Evolutionary conservation across 1,140 invertebrate genomes (phyloP).

Genomic region (Pseudoatta argentina): DNA sequence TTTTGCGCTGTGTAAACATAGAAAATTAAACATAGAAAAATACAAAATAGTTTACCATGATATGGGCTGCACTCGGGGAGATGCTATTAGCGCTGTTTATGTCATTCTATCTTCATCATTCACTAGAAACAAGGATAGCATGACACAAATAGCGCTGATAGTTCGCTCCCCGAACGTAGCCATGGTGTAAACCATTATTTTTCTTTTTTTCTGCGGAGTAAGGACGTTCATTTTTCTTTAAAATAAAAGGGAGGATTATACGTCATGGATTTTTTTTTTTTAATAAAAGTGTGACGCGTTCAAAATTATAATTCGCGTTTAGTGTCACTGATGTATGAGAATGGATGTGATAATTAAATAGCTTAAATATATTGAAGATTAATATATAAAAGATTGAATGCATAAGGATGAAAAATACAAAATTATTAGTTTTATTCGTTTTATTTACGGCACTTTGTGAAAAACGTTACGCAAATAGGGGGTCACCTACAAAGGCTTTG

Average conservation of each 20-base stretch:
- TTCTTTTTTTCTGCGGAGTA: neutral
- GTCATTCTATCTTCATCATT: too few relatives aligned
- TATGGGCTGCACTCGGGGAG: too few relatives aligned
- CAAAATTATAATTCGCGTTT: slow-evolving; percentile 26
- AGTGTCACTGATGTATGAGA: neutral
- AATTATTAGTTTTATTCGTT: slow-evolving; percentile 20
- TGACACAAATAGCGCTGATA: too few relatives aligned
- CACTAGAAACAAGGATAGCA: too few relatives aligned
- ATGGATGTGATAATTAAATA: slow-evolving; percentile 25
- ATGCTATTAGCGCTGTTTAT: too few relatives aligned
- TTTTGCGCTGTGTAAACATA: neutral
- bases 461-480: slow-evolving; percentile 23
- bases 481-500: slow-evolving; percentile 27
- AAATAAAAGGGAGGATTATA: neutral
- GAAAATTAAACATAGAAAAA: neutral
- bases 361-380: neutral
- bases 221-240: slow-evolving; percentile 2
- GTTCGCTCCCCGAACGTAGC: too few relatives aligned
- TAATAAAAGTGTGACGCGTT: neutral
- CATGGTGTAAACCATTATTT: slow-evolving; percentile 7
- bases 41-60: neutral
- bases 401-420: neutral
- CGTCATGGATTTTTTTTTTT: neutral
- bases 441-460: neutral
- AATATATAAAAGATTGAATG: neutral